Base-by-base conservation (phyloP, 23 tunicate species). In the Corella eumyota region DNA sequence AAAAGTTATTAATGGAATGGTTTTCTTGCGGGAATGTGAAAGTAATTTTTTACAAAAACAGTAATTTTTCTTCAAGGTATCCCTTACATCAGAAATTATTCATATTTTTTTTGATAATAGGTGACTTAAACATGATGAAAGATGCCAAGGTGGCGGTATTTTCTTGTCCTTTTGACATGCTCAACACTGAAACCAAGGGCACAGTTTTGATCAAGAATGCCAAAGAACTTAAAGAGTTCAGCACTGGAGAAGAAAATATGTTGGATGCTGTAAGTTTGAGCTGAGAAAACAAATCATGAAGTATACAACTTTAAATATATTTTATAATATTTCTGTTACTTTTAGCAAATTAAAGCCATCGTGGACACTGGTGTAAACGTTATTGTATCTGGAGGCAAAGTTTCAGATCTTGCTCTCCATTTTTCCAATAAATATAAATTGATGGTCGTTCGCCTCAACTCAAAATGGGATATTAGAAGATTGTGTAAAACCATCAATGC, bases 161-260 rank as follows among this genome's bases (percentile, higher is more conserved):
- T 51, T 45, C 81, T 25, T 92, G 98, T 67, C 98, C 98, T 3
- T 83, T 92, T 72, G 98, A 92, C 33, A 92, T 81, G 92, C 76
- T 92, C 25, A 84, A 80, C 32, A 92, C 98, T n/a, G 98, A 92
- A 56, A 92, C 98, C 24, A 92, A 92, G 52, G 98, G 98, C 25
- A 92, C 98, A 5, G 98, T 92, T 46, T 54, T 92, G 27, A 71
- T 92, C 38, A 92, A 92, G 40, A 81, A 81, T 63, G 98, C 98
- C 23, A 72, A 92, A 30, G 98, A 92, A 60, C 57, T 92, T 55
- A 59, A 61, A 25, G 70, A 71, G 29, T 92, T 92, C 57, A 92
- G 92, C 56, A 71, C 93, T 5, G 86, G 92, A 0, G 98, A 92
- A 77, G 98, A 92, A 72, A 60, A 77, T 47, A 38, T 81, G 2